Evolutionary conservation across 2,113 vertebrate species (phyloP), one percentile per base, ranked within the genome.

Genomic region (Triplophysa siluroides): DNA sequence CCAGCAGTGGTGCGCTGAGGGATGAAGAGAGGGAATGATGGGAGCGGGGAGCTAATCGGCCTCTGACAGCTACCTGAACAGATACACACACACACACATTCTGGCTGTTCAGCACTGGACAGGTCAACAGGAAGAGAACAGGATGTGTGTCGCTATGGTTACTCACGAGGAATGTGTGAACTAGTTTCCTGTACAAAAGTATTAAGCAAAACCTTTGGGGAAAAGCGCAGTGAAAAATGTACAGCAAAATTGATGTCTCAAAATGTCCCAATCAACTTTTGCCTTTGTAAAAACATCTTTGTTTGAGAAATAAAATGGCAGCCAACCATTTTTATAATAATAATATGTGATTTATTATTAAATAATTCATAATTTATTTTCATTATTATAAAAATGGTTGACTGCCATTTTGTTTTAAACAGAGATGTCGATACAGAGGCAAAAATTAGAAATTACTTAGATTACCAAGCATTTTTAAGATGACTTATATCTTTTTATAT

Each of bases 21-120:
- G 43, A 54, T 78, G 64, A 62, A 83, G 56, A 69, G 52, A 19
- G 13, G 29, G 62, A 72, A 47, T 41, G 50, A 56, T 76, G 62
- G 79, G 78, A 63, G 68, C 14, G 10, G 63, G 47, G 92, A 93
- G 92, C 92, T 94, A 95, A 95, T 95, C 94, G 92, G 92, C 92
- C 92, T 92, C 91, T 83, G 86, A 91, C 85, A 89, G 93, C 90
- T 87, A 89, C 90, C 89, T 81, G 88, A 81, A 58, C 58, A 77
- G 19, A 41, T 63, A 78, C 41, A 41, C 19, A 64, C 72, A 81
- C 54, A 63, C 64, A 77, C 60, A 66, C 74, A 19, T 45, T 12
- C 24, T 62, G 24, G 26, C 56, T 70, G 24, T 66, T 13, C 9
- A 50, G 58, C 8, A 75, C 18, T 33, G 43, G 54, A 68, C 56